Conservation (phyloP, 92 coral and sea anemone species). For the Phenganax subtilis region DNA sequence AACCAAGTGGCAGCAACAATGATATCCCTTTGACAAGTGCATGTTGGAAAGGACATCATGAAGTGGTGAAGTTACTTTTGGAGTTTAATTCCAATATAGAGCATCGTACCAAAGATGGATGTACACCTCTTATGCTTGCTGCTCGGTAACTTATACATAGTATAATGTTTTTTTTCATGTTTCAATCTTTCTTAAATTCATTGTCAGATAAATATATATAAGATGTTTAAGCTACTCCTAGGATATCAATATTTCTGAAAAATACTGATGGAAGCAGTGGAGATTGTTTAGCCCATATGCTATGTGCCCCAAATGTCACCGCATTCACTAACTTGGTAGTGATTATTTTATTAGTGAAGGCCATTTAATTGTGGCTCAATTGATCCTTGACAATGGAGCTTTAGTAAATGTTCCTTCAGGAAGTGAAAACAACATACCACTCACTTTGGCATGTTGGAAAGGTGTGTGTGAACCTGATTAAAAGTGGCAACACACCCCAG, state of each 20-base stretch:
- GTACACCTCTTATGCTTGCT: conserved; percentile 99
- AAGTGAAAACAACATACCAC: conserved; percentile 95
- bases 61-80: conserved; percentile 89
- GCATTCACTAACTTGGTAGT: no score
- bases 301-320: no score
- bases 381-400: conserved; percentile 93
- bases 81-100: conserved; percentile 89
- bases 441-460: conserved; percentile 99
- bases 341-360: conserved; percentile 69
- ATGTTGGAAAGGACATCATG: conserved; percentile 99
- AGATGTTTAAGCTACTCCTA: no score
- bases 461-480: conserved; percentile 37
- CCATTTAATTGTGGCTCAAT: conserved; percentile 91
- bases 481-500: neutral
- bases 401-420: conserved; percentile 97
- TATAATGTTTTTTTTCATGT: neutral
- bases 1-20: conserved; percentile 96
- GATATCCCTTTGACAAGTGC: conserved; percentile 99
- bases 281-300: no score
- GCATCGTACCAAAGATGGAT: conserved; percentile 98
- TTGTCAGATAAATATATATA: no score
- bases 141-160: conserved; percentile 63
- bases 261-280: no score
- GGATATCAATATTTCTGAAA: no score
- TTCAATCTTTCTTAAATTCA: no score